Evolutionary conservation across 2,113 vertebrate genomes (phyloP), one percentile per base, ranked within the genome.

Genomic region (Hippopotamus amphibius): DNA sequence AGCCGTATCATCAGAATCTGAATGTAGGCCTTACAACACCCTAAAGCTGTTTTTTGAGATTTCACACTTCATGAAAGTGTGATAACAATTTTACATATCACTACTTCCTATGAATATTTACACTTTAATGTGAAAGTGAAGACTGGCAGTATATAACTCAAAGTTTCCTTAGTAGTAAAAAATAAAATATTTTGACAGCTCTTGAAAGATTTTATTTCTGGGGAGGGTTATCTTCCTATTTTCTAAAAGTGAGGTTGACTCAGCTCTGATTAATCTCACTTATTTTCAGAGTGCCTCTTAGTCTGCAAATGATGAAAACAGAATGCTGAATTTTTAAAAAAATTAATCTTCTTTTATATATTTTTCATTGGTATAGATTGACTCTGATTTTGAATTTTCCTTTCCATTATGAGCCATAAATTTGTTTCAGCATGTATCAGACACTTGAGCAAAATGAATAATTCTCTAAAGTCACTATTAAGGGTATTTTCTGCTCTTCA

Each of bases 41-140:
- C 12, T 59, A 59, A 90, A 87, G 26, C 68, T 96, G 28, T 87
- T 72, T 95, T 53, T 43, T 72, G 41, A 66, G 74, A 97, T 93
- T 80, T 97, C 37, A 55, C 97, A 97, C 83, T 85, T 95, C 57
- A 53, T 55, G 57, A 50, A 86, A 76, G 28, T 92, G 63, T 80
- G 80, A 89, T 93, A 68, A 87, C 72, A 97, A 83, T 91, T 88
- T 97, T 95, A 93, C 86, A 96, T 86, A 50, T 69, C 50, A 63
- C 63, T 71, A 46, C 46, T 93, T 93, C 89, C 74, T 95, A 92
- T 84, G 93, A 93, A 96, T 94, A 95, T 93, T 94, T 95, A 80
- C 68, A 97, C 84, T 87, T 86, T 43, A 48, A 71, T 55, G 79
- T 69, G 72, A 93, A 95, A 96, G 77, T 93, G 86, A 95, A 88